A percentile compares a stretch with the other conserved stretches of the same genome.
phyloP scores from a whole-genome alignment of 2,888 invertebrate species.

The Eledone cirrhosa region DNA sequence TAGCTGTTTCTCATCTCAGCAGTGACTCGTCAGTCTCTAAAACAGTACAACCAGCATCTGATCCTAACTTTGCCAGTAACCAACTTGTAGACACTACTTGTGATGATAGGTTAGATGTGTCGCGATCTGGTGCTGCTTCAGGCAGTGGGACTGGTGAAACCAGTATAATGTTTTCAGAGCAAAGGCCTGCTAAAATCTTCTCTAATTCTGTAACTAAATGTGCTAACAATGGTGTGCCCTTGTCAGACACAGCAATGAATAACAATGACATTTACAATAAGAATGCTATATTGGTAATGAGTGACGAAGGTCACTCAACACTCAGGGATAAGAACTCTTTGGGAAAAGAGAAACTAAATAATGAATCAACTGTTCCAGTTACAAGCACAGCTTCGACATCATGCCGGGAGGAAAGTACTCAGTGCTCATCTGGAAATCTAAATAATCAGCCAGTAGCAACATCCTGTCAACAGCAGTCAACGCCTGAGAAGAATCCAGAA shows the following conservation, averaged over 20 bases:
- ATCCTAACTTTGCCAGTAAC: background rate
- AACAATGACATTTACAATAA: constrained; percentile 8
- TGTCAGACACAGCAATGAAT: constrained; percentile 16
- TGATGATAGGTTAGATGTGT: constrained; percentile 20
- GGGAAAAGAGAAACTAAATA: constrained; percentile 18
- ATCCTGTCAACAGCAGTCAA: background rate
- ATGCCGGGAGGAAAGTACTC: constrained; percentile 23
- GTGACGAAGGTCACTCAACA: constrained; percentile 15
- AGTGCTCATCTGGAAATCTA: constrained; percentile 10
- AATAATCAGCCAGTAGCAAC: constrained; percentile 7
- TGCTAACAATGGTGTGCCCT: constrained; percentile 9
- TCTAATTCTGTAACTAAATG: constrained; percentile 17
- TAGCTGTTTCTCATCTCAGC: constrained; percentile 1
- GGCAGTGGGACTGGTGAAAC: constrained; percentile 10
- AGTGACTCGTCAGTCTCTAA: background rate
- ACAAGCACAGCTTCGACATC: background rate
- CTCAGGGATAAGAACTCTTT: constrained; percentile 25
- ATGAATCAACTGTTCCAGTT: constrained; percentile 1
- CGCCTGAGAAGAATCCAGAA: background rate
- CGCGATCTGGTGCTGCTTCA: background rate
- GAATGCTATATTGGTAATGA: constrained; percentile 9
- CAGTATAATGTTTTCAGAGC: constrained; percentile 17
- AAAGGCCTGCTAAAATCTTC: constrained; percentile 20
- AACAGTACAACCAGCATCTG: background rate
- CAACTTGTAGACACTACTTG: constrained; percentile 12